Conservation (phyloP, 2,797 vertebrate genomes). For the Peromyscus aztecus region DNA sequence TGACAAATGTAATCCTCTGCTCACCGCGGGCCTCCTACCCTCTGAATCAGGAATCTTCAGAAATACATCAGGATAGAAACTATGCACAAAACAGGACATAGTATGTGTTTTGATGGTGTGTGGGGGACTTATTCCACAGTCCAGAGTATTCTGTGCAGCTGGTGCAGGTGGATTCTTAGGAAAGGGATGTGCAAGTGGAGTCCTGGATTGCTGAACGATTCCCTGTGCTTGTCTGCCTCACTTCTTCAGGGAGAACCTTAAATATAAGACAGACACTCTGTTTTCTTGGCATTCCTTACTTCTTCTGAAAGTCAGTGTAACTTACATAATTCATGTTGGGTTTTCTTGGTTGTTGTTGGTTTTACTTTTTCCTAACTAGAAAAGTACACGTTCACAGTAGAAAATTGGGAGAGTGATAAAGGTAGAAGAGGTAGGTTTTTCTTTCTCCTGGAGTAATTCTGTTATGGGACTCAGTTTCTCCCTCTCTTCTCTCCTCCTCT, state of each 20-base stretch:
- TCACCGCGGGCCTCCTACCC: no score
- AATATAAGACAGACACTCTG: not conserved
- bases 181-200: not conserved
- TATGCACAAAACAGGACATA: not conserved
- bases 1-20: not conserved
- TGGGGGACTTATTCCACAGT: no score
- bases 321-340: not conserved
- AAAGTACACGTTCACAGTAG: not conserved
- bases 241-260: constrained; percentile 3
- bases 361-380: not conserved
- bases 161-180: no score
- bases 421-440: not conserved
- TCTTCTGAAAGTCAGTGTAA: constrained; percentile 4
- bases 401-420: not conserved
- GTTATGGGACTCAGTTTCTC: not conserved
- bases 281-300: not conserved
- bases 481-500: no score
- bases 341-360: not conserved
- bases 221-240: not conserved
- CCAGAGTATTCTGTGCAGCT: not conserved
- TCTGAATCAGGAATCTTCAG: not conserved
- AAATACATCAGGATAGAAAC: not conserved
- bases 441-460: not conserved
- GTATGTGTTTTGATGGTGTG: not conserved
- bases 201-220: not conserved